Evolutionary conservation across 2,797 vertebrate genomes (phyloP).

Genomic region (Phoeniculus purpureus): DNA sequence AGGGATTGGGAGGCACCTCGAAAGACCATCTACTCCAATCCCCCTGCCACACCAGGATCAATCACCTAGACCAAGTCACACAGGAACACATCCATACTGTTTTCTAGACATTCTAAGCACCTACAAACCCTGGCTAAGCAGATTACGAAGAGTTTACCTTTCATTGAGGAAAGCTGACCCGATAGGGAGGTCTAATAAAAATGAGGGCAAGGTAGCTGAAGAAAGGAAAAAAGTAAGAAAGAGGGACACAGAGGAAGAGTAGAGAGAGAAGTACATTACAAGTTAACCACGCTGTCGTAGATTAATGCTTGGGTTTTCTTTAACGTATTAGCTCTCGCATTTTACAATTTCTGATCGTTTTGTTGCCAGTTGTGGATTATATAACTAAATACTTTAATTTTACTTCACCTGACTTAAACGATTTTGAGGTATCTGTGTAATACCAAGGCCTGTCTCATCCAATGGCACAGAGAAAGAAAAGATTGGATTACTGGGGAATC

Average conservation of each 20-base stretch:
- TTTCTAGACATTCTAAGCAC: no score
- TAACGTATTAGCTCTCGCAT: neutral
- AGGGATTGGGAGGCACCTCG: no score
- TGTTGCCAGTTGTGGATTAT: neutral
- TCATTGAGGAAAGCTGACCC: neutral
- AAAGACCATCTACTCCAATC: no score
- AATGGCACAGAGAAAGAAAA: neutral
- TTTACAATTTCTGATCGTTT: neutral
- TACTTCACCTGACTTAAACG: neutral
- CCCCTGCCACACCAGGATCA: no score
- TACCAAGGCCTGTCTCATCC: neutral
- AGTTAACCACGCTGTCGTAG: neutral
- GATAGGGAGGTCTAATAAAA: neutral
- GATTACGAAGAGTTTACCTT: neutral
- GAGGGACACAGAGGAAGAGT: neutral
- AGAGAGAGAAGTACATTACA: neutral
- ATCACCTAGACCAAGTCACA: no score
- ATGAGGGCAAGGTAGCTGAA: neutral
- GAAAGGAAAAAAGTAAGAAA: neutral
- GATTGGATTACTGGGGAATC: neutral
- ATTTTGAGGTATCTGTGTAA: neutral
- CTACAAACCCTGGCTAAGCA: neutral
- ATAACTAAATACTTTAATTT: neutral
- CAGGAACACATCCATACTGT: no score
- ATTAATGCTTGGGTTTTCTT: neutral